These are phyloP conservation scores for Lithophane leautieri DNA, from an alignment of 2,888 invertebrate genomes.

Conservation along the genomic window DNA sequence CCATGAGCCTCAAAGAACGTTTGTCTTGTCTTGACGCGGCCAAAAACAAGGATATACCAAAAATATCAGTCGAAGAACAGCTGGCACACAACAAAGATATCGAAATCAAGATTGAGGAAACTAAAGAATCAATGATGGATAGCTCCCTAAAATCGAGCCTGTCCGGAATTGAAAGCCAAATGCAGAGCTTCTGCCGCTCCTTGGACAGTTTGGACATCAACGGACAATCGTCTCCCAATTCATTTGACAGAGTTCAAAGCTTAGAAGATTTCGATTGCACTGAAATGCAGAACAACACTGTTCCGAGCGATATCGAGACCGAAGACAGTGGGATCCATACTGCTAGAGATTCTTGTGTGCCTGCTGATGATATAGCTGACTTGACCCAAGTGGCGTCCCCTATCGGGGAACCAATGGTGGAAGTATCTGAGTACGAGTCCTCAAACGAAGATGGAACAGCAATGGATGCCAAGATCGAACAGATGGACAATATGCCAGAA, in stretches of 20 bases:
- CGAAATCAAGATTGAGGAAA: constrained; percentile 74
- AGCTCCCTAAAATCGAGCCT: constrained; percentile 82
- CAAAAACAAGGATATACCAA: constrained; percentile 87
- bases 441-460: constrained; percentile 84
- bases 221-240: constrained; percentile 87
- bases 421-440: constrained; percentile 86
- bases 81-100: constrained; percentile 75
- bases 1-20: constrained; percentile 89
- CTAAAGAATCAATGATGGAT: constrained; percentile 77
- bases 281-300: constrained; percentile 91
- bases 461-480: constrained; percentile 81
- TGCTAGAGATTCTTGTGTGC: constrained; percentile 94
- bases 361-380: constrained; percentile 93
- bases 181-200: constrained; percentile 91
- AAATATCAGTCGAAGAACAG: constrained; percentile 84
- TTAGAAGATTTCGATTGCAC: constrained; percentile 91
- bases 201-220: constrained; percentile 92
- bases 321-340: constrained; percentile 96
- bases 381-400: constrained; percentile 87
- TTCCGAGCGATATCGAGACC: constrained; percentile 92
- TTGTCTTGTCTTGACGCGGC: constrained; percentile 88
- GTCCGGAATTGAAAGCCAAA: constrained; percentile 89
- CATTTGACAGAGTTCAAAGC: constrained; percentile 92
- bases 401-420: constrained; percentile 85
- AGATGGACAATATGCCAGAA: constrained; percentile 72